A percentile compares a stretch with the other conserved stretches of the same genome.
phyloP scores from a whole-genome alignment of 2,113 vertebrate genomes.

The Probosciger aterrimus region DNA sequence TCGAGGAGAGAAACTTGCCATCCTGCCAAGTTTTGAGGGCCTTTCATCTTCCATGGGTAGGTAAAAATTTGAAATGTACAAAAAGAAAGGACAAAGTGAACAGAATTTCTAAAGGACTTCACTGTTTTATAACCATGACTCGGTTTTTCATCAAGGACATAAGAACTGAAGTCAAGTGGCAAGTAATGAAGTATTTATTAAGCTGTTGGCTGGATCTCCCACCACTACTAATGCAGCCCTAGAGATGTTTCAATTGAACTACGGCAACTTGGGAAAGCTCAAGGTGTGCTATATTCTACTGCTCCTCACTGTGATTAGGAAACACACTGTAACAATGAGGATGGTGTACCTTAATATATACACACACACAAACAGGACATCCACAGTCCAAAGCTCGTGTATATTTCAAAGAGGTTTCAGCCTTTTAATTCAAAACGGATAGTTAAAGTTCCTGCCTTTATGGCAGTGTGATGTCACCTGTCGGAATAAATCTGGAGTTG shows the following conservation, averaged over 20 bases:
- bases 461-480: neutral
- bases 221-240: neutral
- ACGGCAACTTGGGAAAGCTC: neutral
- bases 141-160: neutral
- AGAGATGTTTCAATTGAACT: neutral
- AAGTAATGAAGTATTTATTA: constrained; percentile 27
- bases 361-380: neutral
- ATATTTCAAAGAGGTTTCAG: neutral
- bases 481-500: neutral
- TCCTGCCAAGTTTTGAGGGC: neutral
- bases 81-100: neutral
- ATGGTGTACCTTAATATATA: neutral
- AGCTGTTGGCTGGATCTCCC: neutral
- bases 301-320: neutral
- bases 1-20: neutral
- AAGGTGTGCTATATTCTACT: neutral
- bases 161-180: neutral
- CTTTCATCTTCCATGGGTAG: neutral
- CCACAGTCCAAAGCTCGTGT: neutral
- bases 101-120: neutral
- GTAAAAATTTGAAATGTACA: neutral
- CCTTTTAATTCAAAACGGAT: neutral
- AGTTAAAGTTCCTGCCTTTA: neutral
- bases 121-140: neutral
- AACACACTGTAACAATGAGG: neutral